These are phyloP conservation scores for Peromyscus eremicus DNA, from an alignment of 2,797 vertebrate genomes.

Conservation along the genomic window DNA sequence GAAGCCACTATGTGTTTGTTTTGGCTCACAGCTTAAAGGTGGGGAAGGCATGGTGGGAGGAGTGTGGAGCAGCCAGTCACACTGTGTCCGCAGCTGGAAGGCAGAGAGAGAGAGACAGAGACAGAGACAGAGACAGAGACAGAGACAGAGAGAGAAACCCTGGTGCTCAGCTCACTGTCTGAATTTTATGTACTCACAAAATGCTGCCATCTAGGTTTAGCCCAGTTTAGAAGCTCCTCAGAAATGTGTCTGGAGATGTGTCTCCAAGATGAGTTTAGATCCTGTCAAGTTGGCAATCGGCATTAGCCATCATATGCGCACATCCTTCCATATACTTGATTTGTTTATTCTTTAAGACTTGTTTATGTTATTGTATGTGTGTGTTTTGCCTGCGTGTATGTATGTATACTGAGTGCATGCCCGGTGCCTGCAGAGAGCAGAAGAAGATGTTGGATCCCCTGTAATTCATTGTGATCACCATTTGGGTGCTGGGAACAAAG, in stretches of 20 bases:
- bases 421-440: background rate
- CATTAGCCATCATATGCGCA: background rate
- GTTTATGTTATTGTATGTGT: background rate
- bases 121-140: too few relatives aligned
- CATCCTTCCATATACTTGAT: background rate
- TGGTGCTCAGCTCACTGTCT: background rate
- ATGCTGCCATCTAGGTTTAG: background rate
- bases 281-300: background rate
- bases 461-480: background rate
- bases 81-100: background rate
- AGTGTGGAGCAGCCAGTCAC: background rate
- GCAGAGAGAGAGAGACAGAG: too few relatives aligned
- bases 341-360: background rate
- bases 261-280: background rate
- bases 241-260: background rate
- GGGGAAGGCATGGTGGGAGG: background rate
- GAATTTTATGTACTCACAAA: background rate
- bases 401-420: background rate
- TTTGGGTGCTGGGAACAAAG: background rate
- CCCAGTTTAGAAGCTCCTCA: background rate
- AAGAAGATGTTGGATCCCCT: too few relatives aligned
- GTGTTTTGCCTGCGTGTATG: background rate
- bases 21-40: background rate
- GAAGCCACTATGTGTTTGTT: background rate
- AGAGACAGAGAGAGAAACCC: too few relatives aligned